phyloP scores from a whole-genome alignment of 2,797 vertebrate species.

The Danio tinwini region DNA sequence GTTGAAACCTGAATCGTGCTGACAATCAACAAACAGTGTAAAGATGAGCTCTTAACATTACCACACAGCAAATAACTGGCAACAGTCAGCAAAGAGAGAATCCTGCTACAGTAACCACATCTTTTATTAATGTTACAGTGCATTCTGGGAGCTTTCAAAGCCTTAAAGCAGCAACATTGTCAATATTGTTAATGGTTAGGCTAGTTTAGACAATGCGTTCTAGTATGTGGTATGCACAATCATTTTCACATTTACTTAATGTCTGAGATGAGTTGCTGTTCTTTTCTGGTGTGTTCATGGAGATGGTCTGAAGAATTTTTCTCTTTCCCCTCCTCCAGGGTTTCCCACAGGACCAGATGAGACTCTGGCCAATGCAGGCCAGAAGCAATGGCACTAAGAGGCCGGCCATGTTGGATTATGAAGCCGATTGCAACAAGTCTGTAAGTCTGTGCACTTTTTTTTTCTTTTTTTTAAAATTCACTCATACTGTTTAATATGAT shows the following conservation, averaged over 20 bases:
- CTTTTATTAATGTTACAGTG: not conserved
- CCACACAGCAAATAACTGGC: not conserved
- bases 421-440: constrained; percentile 97
- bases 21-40: not conserved
- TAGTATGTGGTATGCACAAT: not conserved
- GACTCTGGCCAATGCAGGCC: constrained; percentile 99
- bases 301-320: not conserved
- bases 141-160: not conserved
- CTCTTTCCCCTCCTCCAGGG: constrained; percentile 77
- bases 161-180: not conserved
- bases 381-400: constrained; percentile 98
- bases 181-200: not conserved
- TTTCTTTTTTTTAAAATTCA: not conserved
- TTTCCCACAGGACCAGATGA: constrained; percentile 99
- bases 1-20: constrained; percentile 4
- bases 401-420: constrained; percentile 97
- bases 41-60: not conserved
- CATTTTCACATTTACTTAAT: not conserved
- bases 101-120: not conserved
- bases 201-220: not conserved
- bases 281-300: not conserved
- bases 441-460: constrained; percentile 71
- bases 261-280: not conserved
- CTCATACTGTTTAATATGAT: not conserved
- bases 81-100: not conserved